Evolutionary conservation across 2,888 invertebrate species (phyloP).

Genomic region (Spisula solida): DNA sequence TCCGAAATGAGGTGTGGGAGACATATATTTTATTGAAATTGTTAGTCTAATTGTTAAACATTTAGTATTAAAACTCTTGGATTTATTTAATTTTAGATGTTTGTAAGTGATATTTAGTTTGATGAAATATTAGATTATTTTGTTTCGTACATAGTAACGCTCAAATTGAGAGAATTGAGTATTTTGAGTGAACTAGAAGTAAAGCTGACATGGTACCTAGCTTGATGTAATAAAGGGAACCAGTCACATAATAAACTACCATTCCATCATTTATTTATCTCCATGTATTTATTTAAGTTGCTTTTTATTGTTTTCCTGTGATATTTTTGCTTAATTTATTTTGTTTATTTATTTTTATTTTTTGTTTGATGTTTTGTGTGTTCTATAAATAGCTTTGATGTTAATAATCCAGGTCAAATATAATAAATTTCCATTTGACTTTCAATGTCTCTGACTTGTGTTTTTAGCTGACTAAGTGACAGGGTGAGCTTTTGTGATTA

Average conservation of each 20-base stretch:
- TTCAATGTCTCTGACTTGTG: constrained; percentile 9
- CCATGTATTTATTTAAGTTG: neutral
- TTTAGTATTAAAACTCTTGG: neutral
- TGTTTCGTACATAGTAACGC: too few relatives aligned
- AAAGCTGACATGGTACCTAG: neutral
- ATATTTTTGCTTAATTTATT: constrained; percentile 6
- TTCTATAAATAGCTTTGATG: constrained; percentile 39
- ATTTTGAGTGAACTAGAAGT: too few relatives aligned
- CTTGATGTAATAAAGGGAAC: neutral
- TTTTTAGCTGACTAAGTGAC: neutral
- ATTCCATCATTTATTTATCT: neutral
- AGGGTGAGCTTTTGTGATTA: too few relatives aligned
- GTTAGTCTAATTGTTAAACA: neutral
- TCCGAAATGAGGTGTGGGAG: too few relatives aligned
- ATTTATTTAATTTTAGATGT: neutral
- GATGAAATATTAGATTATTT: too few relatives aligned
- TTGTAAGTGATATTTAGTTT: neutral
- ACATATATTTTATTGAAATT: neutral
- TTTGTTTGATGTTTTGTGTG: constrained; percentile 24
- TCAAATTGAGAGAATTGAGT: too few relatives aligned
- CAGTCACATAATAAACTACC: neutral
- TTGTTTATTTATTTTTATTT: neutral
- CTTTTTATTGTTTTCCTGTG: neutral
- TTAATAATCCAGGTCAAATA: constrained; percentile 43
- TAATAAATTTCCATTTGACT: constrained; percentile 29